Evolutionary conservation across 2,888 invertebrate species (phyloP).

Genomic region (Fragum whitleyi): DNA sequence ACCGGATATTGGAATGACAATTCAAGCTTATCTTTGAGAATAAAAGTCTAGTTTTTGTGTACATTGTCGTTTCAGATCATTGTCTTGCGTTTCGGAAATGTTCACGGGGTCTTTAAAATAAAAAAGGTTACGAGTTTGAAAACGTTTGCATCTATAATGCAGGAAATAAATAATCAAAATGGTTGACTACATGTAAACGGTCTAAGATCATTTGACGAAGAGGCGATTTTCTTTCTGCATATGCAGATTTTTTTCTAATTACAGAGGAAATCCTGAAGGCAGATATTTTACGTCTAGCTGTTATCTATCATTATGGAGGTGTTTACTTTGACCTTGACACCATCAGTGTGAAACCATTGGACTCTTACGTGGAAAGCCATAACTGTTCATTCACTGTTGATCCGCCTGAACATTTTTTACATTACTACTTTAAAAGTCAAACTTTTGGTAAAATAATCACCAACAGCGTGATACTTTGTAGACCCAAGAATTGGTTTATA

Average conservation of each 20-base stretch:
- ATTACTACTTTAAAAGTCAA: not conserved
- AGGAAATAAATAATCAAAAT: too few relatives aligned
- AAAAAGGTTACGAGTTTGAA: too few relatives aligned
- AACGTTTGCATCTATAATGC: too few relatives aligned
- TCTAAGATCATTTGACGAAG: too few relatives aligned
- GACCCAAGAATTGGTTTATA: slow-evolving; percentile 2
- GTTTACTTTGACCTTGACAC: not conserved
- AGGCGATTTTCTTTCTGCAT: too few relatives aligned
- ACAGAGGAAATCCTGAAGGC: not conserved
- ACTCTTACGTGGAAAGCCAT: not conserved
- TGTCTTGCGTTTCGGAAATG: too few relatives aligned
- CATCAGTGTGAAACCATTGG: not conserved
- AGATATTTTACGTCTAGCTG: not conserved
- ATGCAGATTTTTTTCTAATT: not conserved
- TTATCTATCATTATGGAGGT: not conserved
- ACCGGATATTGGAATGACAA: too few relatives aligned
- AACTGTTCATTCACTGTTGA: not conserved
- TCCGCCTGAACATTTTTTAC: not conserved
- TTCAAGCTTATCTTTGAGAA: too few relatives aligned
- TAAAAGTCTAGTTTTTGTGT: too few relatives aligned
- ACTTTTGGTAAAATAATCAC: not conserved
- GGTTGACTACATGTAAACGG: too few relatives aligned
- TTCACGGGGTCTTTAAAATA: too few relatives aligned
- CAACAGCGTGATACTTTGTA: not conserved
- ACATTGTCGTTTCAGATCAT: too few relatives aligned